phyloP scores from a whole-genome alignment of 1,140 invertebrate species.

The Dufourea novaeangliae region DNA sequence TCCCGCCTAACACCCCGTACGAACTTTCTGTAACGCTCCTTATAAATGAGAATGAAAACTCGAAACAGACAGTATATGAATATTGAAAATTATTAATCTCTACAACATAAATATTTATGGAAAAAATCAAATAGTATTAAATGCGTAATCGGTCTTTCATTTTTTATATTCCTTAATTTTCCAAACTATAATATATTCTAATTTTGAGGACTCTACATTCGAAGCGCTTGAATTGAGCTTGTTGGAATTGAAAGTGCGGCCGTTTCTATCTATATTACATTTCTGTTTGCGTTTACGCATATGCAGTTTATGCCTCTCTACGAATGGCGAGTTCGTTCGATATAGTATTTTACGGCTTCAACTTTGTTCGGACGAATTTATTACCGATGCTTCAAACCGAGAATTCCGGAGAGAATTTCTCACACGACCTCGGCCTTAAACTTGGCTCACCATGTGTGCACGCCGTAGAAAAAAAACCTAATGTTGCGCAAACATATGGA shows the following conservation, averaged over 20 bases:
- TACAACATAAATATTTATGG: too few relatives aligned
- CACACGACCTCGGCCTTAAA: slow-evolving; percentile 40
- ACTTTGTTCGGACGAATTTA: slow-evolving; percentile 15
- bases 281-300: slow-evolving; percentile 15
- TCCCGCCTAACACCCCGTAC: not conserved
- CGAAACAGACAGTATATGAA: too few relatives aligned
- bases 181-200: too few relatives aligned
- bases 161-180: too few relatives aligned
- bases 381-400: not conserved
- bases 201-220: not conserved
- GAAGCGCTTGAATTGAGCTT: not conserved
- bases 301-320: not conserved
- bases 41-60: not conserved
- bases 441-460: slow-evolving; percentile 33
- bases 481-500: slow-evolving; percentile 24
- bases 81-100: too few relatives aligned
- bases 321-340: slow-evolving; percentile 15
- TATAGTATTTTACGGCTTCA: slow-evolving; percentile 5
- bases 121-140: too few relatives aligned
- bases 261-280: slow-evolving; percentile 1
- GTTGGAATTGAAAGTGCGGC: not conserved
- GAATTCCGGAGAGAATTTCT: slow-evolving; percentile 27
- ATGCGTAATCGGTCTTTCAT: too few relatives aligned
- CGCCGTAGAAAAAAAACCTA: not conserved
- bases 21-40: not conserved